Evolutionary conservation across 37 sponge, comb jelly and placozoan genomes (phyloP).

Genomic region (Aplysina aerophoba): DNA sequence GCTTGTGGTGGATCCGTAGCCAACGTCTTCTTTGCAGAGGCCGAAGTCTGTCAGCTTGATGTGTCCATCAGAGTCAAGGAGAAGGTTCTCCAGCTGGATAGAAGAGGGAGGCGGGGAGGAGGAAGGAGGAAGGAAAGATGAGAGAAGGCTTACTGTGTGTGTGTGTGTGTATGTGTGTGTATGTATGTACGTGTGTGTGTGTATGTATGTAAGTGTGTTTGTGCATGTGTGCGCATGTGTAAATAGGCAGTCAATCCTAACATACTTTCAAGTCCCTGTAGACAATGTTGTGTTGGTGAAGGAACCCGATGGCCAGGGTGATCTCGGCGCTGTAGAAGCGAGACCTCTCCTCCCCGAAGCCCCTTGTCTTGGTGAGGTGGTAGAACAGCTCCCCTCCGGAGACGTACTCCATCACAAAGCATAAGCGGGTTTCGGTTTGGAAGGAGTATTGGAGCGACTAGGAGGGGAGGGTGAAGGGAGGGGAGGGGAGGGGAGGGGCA

Average conservation of each 20-base stretch:
- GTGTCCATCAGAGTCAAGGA: constrained; percentile 93
- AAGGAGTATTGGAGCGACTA: constrained; percentile 94
- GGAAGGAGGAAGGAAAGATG: too few species aligned
- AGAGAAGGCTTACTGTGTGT: too few species aligned
- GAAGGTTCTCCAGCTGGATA: constrained; percentile 94
- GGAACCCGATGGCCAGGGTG: constrained; percentile 88
- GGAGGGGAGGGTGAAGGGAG: neutral
- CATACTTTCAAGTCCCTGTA: constrained; percentile 93
- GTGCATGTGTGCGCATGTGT: too few species aligned
- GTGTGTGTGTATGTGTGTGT: too few species aligned
- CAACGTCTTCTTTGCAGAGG: constrained; percentile 95
- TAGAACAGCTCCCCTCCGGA: constrained; percentile 99
- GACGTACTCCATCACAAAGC: constrained; percentile 99
- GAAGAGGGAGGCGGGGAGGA: too few species aligned
- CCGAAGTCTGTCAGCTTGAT: constrained; percentile 99
- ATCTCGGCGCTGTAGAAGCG: constrained; percentile 97
- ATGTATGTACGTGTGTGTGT: too few species aligned
- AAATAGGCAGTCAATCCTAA: too few species aligned
- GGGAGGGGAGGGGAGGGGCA: neutral
- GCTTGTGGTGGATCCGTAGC: constrained; percentile 89
- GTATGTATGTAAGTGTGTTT: too few species aligned
- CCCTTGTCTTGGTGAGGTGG: constrained; percentile 89
- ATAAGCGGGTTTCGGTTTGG: constrained; percentile 89
- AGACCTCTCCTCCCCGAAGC: constrained; percentile 92
- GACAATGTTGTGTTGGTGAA: constrained; percentile 85